Evolutionary conservation across 2,797 vertebrate genomes (phyloP).

Genomic region (Cyclopterus lumpus): DNA sequence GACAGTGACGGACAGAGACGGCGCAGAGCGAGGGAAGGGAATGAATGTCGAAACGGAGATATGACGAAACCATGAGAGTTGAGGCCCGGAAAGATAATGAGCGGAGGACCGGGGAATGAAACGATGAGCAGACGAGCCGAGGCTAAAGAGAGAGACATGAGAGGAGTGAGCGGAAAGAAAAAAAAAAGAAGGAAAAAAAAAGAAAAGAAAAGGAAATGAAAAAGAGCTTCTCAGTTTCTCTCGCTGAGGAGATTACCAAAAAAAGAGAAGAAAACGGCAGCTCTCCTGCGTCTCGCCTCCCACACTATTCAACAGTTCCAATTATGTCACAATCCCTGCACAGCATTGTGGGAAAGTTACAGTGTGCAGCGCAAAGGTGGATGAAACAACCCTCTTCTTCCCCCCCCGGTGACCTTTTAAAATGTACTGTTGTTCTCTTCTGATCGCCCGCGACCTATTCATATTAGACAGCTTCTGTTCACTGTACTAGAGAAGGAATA

Average conservation of each 20-base stretch:
- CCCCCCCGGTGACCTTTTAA: slow-evolving; percentile 47
- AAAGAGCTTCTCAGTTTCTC: slow-evolving; percentile 31
- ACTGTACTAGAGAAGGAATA: neutral
- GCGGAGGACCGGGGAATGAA: slow-evolving; percentile 20
- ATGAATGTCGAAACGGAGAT: slow-evolving; percentile 28
- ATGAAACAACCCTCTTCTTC: neutral
- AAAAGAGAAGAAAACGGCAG: slow-evolving; percentile 1
- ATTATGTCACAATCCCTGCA: neutral
- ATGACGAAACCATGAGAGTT: slow-evolving; percentile 34
- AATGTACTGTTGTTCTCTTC: slow-evolving; percentile 6
- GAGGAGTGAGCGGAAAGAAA: neutral
- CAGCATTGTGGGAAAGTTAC: slow-evolving; percentile 29
- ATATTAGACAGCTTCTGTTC: slow-evolving; percentile 27
- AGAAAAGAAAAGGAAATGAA: slow-evolving; percentile 8
- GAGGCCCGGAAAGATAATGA: slow-evolving; percentile 39
- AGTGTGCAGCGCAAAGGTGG: neutral
- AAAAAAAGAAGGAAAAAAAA: too few relatives aligned
- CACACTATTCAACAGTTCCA: neutral
- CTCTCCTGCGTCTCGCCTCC: neutral
- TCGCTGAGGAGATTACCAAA: slow-evolving; percentile 28
- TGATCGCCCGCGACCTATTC: slow-evolving; percentile 36
- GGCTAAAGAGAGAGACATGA: neutral
- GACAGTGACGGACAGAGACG: slow-evolving; percentile 41
- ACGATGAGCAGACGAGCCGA: slow-evolving; percentile 10
- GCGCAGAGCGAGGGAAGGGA: slow-evolving; percentile 6